Evolutionary conservation across 1,140 invertebrate genomes (phyloP), one percentile per base, ranked within the genome.

Genomic region (Brachionus rotundiformis): DNA sequence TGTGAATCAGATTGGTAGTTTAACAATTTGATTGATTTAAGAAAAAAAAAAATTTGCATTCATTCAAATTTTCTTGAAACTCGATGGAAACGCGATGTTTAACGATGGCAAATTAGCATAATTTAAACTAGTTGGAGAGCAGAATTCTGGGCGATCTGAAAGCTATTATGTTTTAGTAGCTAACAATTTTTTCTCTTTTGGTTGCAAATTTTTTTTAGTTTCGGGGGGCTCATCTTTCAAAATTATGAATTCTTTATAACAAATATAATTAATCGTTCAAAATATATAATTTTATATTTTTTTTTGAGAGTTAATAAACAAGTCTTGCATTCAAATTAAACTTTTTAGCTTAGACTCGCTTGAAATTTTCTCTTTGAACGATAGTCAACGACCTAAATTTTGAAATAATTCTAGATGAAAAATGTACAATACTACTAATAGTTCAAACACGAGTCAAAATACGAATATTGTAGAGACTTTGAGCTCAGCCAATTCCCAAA

Each of bases 371-470:
- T 7, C 16, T n/a, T n/a, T n/a, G 19, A 19, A 54, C 47, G 19
- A 23, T 8, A 54, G 47, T 54, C 4, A 23, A 2, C 47, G 47
- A 54, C 47, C 47, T 54, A 54, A 54, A 54, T 54, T 54, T 54
- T 54, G 47, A 49, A 49, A 49, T 49, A 54, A 54, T 54, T 54
- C 47, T 54, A 54, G 47, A 54, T 54, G 47, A 63, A 63, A 63
- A 63, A 63, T 63, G 61, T 63, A 63, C 61, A 63, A 63, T 63
- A 63, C 61, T 54, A 19, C 47, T 7, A 54, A 54, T 54, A 54
- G 47, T 54, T 54, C 47, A 54, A 54, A 19, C 47, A 54, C 47
- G 47, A 54, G 47, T 54, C 47, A 54, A 63, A 63, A 63, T 63
- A 13, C 61, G 25, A 68, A 68, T 36, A 68, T 68, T n/a, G 44